Evolutionary conservation across 2,888 invertebrate species (phyloP), one percentile per base, ranked within the genome.

Genomic region (Choristoneura rosaceana): DNA sequence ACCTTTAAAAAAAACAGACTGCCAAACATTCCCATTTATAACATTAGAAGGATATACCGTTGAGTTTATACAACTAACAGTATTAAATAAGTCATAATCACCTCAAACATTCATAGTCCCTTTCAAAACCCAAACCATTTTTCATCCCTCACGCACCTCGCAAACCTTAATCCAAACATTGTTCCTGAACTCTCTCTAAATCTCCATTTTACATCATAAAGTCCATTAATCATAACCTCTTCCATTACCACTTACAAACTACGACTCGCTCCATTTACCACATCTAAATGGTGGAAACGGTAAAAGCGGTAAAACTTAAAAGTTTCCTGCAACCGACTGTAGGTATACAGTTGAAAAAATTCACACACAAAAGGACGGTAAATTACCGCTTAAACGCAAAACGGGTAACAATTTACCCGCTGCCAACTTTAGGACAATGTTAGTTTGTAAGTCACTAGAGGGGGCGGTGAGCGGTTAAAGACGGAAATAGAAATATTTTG

Each of bases 331-430:
- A 73, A 52, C 73, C 69, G 73, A 73, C 68, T 59, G 64, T 64
- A 73, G 64, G 73, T 73, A 73, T 73, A 58, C 69, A 60, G 64
- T 41, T 66, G 71, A 68, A 68, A 62, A 73, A 69, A 68, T 73
- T 66, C 65, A 25, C 69, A 64, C 64, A 73, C 69, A 69, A 65
- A 60, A 60, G 68, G 38, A 64, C 59, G 17, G 59, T 71, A 68
- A 73, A 69, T 64, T 69, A 73, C 73, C 59, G 63, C 63, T 69
- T 66, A 69, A 71, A 55, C 55, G 68, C 62, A 58, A 59, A 69
- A 41, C 69, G 68, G 59, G 71, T 67, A 67, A 73, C 71, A 69
- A 73, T 73, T 73, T 73, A 73, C 43, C 50, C 63, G 59, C 55
- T 66, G 55, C 58, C 71, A 73, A 73, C 41, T 68, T 68, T 55